Evolutionary conservation across 2,797 vertebrate genomes (phyloP), one percentile per base, ranked within the genome.

Genomic region (Cyclopterus lumpus): DNA sequence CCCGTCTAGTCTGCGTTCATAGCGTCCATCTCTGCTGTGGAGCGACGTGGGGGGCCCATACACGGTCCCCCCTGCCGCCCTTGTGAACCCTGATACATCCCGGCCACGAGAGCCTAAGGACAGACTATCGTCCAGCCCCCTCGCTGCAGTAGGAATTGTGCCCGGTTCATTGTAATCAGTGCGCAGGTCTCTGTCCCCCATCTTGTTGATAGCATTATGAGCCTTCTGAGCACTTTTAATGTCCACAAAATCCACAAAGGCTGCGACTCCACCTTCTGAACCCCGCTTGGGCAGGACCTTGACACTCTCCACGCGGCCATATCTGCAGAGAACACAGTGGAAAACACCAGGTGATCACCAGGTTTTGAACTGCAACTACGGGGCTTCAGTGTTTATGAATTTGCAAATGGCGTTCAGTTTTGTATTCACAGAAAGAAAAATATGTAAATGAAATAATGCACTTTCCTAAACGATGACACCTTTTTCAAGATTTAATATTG

Each of bases 1-100:
- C 98, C 98, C 98, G 97, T 99, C 98, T 94, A 98, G 96, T 98
- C 97, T 99, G 96, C 98, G 97, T 95, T 99, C 98, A 99, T 99
- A 99, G 95, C 98, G 98, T 97, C 98, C 98, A 96, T 99, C 98
- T 96, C 98, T 98, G 97, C 96, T 97, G 97, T 99, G 98, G 93
- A 99, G 97, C 79, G 98, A 96, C 92, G 97, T 95, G 62, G 97
- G 96, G 87, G 98, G 96, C 63, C 95, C 98, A 80, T 99, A 99
- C 90, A 97, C 95, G 59, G 96, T 94, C 90, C 97, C 97, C 94
- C 96, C 97, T 34, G 97, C 95, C 95, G 96, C 96, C 96, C 98
- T 96, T 95, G 97, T 97, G 98, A 99, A 99, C 96, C 97, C 98
- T 96, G 98, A 96, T 96, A 99, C 97, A 94, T 99, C 98, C 96